phyloP scores from a whole-genome alignment of 2,888 invertebrate species.

The Eristalis tenax region DNA sequence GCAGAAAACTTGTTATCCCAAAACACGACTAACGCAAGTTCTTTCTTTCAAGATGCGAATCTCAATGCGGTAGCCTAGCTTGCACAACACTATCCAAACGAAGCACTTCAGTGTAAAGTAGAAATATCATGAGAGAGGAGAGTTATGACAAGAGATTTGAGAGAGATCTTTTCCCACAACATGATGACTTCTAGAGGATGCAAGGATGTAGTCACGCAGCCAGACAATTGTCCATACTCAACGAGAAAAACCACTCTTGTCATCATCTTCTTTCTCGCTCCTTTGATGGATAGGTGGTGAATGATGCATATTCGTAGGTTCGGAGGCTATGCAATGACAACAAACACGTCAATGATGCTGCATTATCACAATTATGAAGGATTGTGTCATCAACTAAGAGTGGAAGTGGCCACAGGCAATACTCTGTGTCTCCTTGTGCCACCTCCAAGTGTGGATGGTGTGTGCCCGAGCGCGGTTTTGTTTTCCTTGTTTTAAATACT shows the following conservation, averaged over 20 bases:
- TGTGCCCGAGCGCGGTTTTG: constrained; percentile 29
- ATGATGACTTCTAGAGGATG: constrained; percentile 36
- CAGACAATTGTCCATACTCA: constrained; percentile 63
- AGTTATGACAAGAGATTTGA: background rate
- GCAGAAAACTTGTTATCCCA: constrained; percentile 13
- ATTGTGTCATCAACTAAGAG: constrained; percentile 56
- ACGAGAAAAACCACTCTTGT: constrained; percentile 4
- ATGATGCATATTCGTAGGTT: constrained; percentile 23
- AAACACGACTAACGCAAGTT: constrained; percentile 31
- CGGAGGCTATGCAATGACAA: constrained; percentile 34
- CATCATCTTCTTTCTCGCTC: background rate
- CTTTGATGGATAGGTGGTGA: background rate
- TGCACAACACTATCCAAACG: constrained; percentile 63
- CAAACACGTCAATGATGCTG: constrained; percentile 63
- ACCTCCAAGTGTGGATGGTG: background rate
- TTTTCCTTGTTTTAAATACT: constrained; percentile 17
- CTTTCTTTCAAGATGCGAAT: constrained; percentile 25
- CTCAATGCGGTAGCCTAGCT: constrained; percentile 5
- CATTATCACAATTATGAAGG: constrained; percentile 68
- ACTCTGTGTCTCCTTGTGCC: constrained; percentile 7
- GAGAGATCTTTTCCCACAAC: constrained; percentile 64
- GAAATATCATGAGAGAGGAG: constrained; percentile 34
- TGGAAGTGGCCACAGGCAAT: constrained; percentile 64
- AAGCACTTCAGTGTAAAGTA: constrained; percentile 57
- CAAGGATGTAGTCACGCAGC: constrained; percentile 67